Base-by-base conservation (phyloP, 2,113 vertebrate genomes). In the Agapornis roseicollis region DNA sequence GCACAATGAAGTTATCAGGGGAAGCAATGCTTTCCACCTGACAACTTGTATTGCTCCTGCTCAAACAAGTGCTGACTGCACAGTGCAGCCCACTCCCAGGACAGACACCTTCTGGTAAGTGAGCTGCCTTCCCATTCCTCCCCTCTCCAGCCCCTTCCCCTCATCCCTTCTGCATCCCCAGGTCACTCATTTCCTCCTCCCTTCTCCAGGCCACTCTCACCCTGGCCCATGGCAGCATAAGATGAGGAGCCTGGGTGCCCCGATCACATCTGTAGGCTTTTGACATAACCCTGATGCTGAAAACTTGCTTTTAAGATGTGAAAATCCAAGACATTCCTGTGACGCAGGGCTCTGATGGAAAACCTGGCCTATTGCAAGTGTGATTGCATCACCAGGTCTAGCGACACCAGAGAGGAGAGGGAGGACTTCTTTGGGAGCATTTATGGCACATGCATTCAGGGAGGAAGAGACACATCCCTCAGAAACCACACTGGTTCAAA, bases 391-490 rank as follows among this genome's bases (percentile, higher is more conserved):
- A 39, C 28, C 37, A 76, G 73, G 49, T 28, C 41, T 12, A 50
- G 29, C 18, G 55, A 46, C 28, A 64, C 9, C 3, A 2, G 35
- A 42, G 35, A 71, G 35, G 33, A 85, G 33, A 47, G 22, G 44
- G n/a, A 77, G 14, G 52, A 46, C 56, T 25, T 90, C 94, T 78
- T 60, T 25, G 49, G 66, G 84, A 96, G 60, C 79, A 13, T 86
- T 95, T 94, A 89, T 84, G 69, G 22, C 44, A 61, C 47, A 49
- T 0, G 1, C 66, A 44, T 69, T 90, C 70, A 52, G 86, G 91
- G 41, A 92, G 91, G 86, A 95, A 90, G 77, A 91, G 91, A 83
- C 91, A 64, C 72, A 88, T 91, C 96, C 89, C 93, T 91, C 60
- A 4, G 72, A 95, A 96, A 95, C 82, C 93, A 83, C 85, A 70